A percentile compares a stretch with the other conserved stretches of the same genome.
Conservation (phyloP, 2,888 invertebrate genomes). For the Amiota minor region DNA sequence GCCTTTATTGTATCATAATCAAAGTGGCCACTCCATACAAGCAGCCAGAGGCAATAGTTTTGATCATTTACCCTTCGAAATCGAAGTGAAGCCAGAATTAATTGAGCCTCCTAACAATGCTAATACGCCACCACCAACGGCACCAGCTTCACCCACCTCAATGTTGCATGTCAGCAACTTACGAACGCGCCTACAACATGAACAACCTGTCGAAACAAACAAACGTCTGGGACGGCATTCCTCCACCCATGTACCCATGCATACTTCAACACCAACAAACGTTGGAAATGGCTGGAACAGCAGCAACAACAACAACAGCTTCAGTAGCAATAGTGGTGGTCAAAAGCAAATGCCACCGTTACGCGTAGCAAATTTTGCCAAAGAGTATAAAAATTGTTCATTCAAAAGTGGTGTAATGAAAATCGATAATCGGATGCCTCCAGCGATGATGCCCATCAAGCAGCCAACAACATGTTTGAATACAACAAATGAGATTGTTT, state of each 20-base stretch:
- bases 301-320: too few relatives aligned
- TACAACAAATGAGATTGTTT: conserved; percentile 54
- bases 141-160: conserved; percentile 54
- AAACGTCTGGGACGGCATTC: conserved; percentile 30
- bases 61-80: conserved; percentile 55
- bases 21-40: neutral
- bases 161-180: conserved; percentile 4
- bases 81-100: conserved; percentile 53
- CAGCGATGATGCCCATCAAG: conserved; percentile 46
- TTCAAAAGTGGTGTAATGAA: conserved; percentile 46
- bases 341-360: conserved; percentile 45
- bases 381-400: conserved; percentile 35
- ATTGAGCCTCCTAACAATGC: conserved; percentile 44
- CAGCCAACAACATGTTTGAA: conserved; percentile 19
- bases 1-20: conserved; percentile 38
- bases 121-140: conserved; percentile 58
- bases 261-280: conserved; percentile 5
- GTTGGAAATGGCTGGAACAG: too few relatives aligned
- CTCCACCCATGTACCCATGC: neutral
- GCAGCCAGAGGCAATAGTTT: conserved; percentile 8
- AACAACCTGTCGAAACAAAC: conserved; percentile 20
- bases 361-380: conserved; percentile 68
- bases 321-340: too few relatives aligned
- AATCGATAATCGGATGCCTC: conserved; percentile 49
- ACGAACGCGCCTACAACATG: conserved; percentile 17